phyloP scores from a whole-genome alignment of 1,140 invertebrate species.

The Procambarus clarkii region DNA sequence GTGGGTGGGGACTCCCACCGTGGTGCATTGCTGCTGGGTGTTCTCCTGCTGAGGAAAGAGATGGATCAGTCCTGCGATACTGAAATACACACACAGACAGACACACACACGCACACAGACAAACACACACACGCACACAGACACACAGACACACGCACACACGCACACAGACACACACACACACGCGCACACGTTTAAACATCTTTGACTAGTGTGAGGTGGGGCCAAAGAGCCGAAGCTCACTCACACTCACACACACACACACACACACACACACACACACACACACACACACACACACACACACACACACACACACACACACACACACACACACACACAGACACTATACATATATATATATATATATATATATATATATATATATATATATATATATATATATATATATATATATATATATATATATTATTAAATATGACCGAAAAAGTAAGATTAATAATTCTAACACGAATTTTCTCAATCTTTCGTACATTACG shows the following conservation, averaged over 20 bases:
- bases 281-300: background rate
- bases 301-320: background rate
- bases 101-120: background rate
- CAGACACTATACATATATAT: background rate
- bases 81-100: background rate
- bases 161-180: background rate
- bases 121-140: background rate
- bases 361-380: too few relatives aligned
- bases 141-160: background rate
- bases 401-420: too few relatives aligned
- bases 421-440: too few relatives aligned
- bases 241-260: background rate
- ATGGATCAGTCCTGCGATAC: background rate
- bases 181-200: too few relatives aligned
- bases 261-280: background rate
- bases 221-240: too few relatives aligned
- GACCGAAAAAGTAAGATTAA: too few relatives aligned
- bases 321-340: background rate
- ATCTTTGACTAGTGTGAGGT: too few relatives aligned
- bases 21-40: conserved; percentile 1
- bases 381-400: too few relatives aligned
- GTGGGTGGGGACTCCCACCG: background rate
- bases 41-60: background rate
- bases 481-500: too few relatives aligned
- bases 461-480: too few relatives aligned